Conservation (phyloP, 2,797 vertebrate genomes). For the Sebastes nivosus region DNA sequence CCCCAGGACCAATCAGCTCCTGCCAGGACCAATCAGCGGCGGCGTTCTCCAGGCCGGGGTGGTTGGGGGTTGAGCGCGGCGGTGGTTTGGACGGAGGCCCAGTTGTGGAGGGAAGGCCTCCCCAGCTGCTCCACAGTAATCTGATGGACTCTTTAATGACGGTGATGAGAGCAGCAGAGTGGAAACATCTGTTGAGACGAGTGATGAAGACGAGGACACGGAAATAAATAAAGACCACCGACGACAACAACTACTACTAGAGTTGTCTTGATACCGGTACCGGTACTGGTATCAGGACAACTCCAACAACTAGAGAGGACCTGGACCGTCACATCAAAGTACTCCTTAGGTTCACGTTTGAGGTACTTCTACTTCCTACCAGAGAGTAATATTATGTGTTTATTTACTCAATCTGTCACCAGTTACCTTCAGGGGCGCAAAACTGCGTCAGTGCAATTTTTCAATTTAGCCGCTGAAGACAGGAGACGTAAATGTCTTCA, state of each 20-base stretch:
- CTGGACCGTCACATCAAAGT: too few relatives aligned
- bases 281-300: too few relatives aligned
- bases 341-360: too few relatives aligned
- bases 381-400: neutral
- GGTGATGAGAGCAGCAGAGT: slow-evolving; percentile 30
- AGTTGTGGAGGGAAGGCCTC: neutral
- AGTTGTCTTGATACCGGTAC: too few relatives aligned
- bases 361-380: too few relatives aligned
- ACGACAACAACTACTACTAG: too few relatives aligned
- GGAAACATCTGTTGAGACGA: slow-evolving; percentile 35
- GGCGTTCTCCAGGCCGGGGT: neutral
- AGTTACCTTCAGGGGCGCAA: neutral
- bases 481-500: neutral
- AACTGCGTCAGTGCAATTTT: neutral
- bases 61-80: neutral
- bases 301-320: too few relatives aligned
- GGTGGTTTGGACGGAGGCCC: neutral
- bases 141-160: slow-evolving; percentile 22
- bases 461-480: neutral
- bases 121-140: slow-evolving; percentile 19
- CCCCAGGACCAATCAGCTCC: neutral
- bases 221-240: too few relatives aligned
- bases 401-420: neutral
- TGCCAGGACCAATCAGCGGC: slow-evolving; percentile 13
- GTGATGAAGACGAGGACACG: neutral